These are phyloP conservation scores for Scotopteryx bipunctaria DNA, from an alignment of 2,888 invertebrate species.

Conservation along the genomic window DNA sequence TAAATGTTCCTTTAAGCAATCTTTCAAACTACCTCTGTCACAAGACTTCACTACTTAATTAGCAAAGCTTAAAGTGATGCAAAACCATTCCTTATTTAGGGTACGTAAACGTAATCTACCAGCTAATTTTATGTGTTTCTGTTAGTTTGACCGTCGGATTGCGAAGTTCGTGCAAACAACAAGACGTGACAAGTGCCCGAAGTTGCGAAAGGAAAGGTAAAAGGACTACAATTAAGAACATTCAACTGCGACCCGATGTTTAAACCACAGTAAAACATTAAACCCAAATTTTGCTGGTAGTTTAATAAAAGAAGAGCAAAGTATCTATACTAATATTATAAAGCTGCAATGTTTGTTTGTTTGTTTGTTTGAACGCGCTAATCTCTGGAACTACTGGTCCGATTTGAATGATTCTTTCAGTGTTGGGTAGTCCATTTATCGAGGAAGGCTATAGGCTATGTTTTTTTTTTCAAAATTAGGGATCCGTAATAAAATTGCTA, in stretches of 20 bases:
- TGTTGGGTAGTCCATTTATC: too few relatives aligned
- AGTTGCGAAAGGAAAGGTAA: slow-evolving; percentile 21
- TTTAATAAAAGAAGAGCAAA: slow-evolving; percentile 20
- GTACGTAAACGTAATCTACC: not conserved
- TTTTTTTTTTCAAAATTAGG: too few relatives aligned
- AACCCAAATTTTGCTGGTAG: slow-evolving; percentile 6
- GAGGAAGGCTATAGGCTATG: too few relatives aligned
- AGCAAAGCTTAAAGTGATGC: not conserved
- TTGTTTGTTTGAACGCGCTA: too few relatives aligned
- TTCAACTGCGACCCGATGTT: slow-evolving; percentile 15
- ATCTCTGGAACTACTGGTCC: too few relatives aligned
- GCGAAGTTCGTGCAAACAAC: slow-evolving; percentile 28
- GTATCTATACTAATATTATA: too few relatives aligned
- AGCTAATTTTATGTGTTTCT: slow-evolving; percentile 20
- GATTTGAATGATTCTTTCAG: too few relatives aligned
- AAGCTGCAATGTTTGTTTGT: too few relatives aligned
- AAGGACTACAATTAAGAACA: slow-evolving; percentile 27
- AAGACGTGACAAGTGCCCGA: slow-evolving; percentile 25
- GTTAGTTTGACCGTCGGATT: slow-evolving; percentile 28
- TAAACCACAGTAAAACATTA: slow-evolving; percentile 11
- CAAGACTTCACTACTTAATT: not conserved
- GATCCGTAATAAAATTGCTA: too few relatives aligned
- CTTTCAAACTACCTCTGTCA: not conserved
- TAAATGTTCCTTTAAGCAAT: too few relatives aligned
- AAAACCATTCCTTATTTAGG: slow-evolving; percentile 3